Percentiles rank a stretch among this genome's conserved stretches.
Evolutionary conservation across 2,113 vertebrate genomes (phyloP).

Genomic region (Ailuropoda melanoleuca): DNA sequence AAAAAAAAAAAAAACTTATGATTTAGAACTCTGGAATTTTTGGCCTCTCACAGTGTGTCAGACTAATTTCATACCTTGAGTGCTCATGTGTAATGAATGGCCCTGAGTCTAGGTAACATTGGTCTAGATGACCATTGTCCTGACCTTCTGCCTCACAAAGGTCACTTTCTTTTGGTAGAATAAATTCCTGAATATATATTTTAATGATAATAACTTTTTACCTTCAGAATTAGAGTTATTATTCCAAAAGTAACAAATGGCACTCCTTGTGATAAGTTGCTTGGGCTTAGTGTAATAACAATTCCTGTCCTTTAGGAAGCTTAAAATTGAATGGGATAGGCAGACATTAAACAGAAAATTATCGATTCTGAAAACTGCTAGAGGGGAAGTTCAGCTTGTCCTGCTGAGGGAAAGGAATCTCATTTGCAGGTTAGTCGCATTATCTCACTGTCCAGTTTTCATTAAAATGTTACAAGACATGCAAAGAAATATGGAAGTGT

Average conservation of each 20-base stretch:
- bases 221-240: constrained; percentile 31
- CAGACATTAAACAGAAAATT: background rate
- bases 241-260: background rate
- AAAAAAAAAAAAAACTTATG: background rate
- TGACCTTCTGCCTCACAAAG: background rate
- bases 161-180: background rate
- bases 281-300: background rate
- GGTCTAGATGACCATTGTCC: background rate
- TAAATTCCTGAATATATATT: background rate
- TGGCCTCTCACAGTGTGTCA: background rate
- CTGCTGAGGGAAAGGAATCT: background rate
- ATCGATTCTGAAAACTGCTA: background rate
- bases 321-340: background rate
- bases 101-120: background rate
- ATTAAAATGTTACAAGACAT: background rate
- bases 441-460: background rate
- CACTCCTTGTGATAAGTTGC: background rate
- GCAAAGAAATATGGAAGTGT: background rate
- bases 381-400: background rate
- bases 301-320: background rate
- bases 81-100: background rate
- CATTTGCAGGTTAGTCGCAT: background rate
- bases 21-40: constrained; percentile 22
- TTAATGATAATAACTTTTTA: background rate
- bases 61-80: background rate